Percentiles rank a stretch among this genome's conserved stretches.
Evolutionary conservation across 2,113 vertebrate species (phyloP).

Genomic region (Scartelaos histophorus): DNA sequence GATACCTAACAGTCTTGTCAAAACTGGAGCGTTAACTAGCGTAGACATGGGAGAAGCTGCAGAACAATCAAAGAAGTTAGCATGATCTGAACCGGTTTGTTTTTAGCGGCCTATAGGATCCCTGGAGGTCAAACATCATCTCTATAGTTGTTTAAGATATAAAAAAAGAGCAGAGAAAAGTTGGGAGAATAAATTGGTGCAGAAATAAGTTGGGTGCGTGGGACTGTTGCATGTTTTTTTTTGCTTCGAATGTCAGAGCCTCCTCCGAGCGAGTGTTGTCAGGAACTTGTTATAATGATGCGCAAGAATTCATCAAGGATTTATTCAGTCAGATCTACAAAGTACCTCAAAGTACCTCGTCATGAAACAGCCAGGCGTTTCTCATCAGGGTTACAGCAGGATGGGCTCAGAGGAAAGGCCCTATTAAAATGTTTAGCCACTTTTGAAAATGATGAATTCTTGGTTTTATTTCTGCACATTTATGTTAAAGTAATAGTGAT

Average conservation of each 20-base stretch:
- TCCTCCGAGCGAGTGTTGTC: conserved; percentile 18
- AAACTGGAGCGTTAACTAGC: conserved; percentile 26
- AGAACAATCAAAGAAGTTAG: conserved; percentile 1
- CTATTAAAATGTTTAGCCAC: background rate
- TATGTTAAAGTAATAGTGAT: background rate
- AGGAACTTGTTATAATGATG: conserved; percentile 41
- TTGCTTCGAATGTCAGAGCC: background rate
- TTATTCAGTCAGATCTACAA: conserved; percentile 3
- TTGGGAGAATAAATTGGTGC: conserved; percentile 34
- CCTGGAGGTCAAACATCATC: conserved; percentile 31
- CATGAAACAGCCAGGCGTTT: conserved; percentile 24
- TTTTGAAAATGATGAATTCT: background rate
- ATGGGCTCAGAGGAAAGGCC: background rate
- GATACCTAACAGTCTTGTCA: background rate
- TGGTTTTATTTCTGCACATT: background rate
- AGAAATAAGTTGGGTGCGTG: conserved; percentile 24
- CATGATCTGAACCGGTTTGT: conserved; percentile 1
- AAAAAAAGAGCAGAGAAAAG: background rate
- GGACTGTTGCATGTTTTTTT: conserved; percentile 29
- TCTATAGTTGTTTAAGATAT: conserved; percentile 12
- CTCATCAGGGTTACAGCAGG: conserved; percentile 27
- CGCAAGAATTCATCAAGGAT: conserved; percentile 30
- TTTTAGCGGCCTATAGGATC: background rate
- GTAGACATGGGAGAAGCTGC: background rate
- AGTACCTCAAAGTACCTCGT: conserved; percentile 1